These are phyloP conservation scores for Plagiodera versicolora DNA, from an alignment of 2,888 invertebrate genomes.

Conservation along the genomic window DNA sequence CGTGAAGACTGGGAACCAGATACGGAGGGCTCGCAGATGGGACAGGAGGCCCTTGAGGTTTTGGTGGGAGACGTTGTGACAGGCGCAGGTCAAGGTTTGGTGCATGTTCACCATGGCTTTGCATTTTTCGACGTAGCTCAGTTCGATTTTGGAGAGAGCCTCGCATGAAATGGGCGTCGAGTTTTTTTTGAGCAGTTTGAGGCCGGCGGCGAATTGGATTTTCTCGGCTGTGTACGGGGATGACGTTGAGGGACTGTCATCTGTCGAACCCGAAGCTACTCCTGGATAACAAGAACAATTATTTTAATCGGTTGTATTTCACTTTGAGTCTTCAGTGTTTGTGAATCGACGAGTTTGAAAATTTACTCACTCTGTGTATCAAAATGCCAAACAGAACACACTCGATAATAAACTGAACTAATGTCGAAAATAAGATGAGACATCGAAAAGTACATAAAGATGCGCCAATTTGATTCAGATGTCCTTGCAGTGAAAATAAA, in stretches of 20 bases:
- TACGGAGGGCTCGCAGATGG: slow-evolving; percentile 48
- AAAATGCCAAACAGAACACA: too few relatives aligned
- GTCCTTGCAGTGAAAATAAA: too few relatives aligned
- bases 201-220: slow-evolving; percentile 50
- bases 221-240: slow-evolving; percentile 38
- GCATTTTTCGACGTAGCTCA: slow-evolving; percentile 50
- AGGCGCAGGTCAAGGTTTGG: slow-evolving; percentile 46
- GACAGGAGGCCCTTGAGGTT: slow-evolving; percentile 46
- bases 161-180: slow-evolving; percentile 41
- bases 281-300: neutral
- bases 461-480: too few relatives aligned
- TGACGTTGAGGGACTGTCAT: neutral
- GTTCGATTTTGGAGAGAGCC: slow-evolving; percentile 47
- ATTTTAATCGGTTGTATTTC: too few relatives aligned
- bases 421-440: too few relatives aligned
- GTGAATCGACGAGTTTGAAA: too few relatives aligned
- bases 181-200: slow-evolving; percentile 46
- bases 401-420: too few relatives aligned
- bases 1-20: slow-evolving; percentile 62
- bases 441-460: too few relatives aligned
- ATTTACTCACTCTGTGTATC: too few relatives aligned
- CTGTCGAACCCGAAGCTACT: neutral
- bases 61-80: slow-evolving; percentile 47
- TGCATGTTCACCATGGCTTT: slow-evolving; percentile 50
- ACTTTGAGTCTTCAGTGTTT: too few relatives aligned